Percentiles rank a stretch among this genome's conserved stretches.
phyloP scores from a whole-genome alignment of 2,113 vertebrate species.

The Bubo blakistoni region DNA sequence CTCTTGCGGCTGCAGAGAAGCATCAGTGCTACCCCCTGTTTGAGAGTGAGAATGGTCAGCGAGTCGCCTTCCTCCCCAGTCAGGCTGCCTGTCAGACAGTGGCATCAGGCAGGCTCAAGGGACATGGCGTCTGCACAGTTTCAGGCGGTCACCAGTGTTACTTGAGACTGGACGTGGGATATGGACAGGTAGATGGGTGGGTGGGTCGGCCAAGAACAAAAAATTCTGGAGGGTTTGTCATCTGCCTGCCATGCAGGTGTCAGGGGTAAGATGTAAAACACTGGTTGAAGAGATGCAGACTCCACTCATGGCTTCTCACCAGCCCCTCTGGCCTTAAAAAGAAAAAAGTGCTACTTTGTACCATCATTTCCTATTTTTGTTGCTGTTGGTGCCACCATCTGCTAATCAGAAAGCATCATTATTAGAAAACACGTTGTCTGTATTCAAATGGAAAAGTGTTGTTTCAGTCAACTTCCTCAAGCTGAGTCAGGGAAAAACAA shows the following conservation, averaged over 20 bases:
- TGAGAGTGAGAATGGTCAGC: neutral
- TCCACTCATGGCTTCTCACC: neutral
- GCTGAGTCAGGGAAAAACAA: neutral
- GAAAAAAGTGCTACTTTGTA: neutral
- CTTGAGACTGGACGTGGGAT: neutral
- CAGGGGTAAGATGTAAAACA: neutral
- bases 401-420: neutral
- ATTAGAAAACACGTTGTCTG: neutral
- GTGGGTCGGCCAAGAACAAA: neutral
- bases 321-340: neutral
- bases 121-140: neutral
- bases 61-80: accelerated
- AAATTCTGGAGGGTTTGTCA: neutral
- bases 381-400: neutral
- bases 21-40: neutral
- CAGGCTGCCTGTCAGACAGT: neutral
- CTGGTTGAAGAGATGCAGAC: neutral
- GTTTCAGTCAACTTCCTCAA: neutral
- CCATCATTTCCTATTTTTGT: neutral
- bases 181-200: neutral
- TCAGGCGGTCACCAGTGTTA: neutral
- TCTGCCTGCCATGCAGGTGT: neutral
- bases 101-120: neutral
- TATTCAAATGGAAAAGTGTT: neutral
- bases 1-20: neutral